Evolutionary conservation across 2,888 invertebrate genomes (phyloP).

Genomic region (Hirtodrosophila confusa): DNA sequence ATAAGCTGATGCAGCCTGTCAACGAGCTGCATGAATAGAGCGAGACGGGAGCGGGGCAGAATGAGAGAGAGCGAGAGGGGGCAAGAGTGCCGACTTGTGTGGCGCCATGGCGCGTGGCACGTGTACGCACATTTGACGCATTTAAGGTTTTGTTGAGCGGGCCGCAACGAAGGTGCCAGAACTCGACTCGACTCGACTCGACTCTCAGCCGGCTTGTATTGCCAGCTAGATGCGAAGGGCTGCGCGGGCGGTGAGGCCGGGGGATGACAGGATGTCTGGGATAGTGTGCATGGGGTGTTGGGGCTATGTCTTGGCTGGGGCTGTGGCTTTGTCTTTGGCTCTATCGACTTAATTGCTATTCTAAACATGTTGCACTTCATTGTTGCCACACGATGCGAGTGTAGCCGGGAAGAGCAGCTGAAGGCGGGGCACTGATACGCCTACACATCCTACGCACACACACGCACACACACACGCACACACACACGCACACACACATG

Average conservation of each 20-base stretch:
- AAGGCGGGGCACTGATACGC: conserved; percentile 21
- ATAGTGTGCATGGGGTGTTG: not conserved
- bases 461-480: not conserved
- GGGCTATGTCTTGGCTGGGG: conserved; percentile 25
- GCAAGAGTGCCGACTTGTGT: conserved; percentile 23
- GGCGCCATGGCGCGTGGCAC: conserved; percentile 35
- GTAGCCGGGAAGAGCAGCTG: conserved; percentile 23
- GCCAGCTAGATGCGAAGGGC: too few relatives aligned
- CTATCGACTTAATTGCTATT: conserved; percentile 70
- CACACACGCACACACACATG: not conserved
- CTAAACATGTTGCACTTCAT: conserved; percentile 73
- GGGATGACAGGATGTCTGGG: not conserved
- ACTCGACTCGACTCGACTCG: conserved; percentile 2
- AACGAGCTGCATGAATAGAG: not conserved
- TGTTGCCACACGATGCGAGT: conserved; percentile 53
- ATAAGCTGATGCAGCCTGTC: conserved; percentile 20
- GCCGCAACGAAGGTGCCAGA: conserved; percentile 23
- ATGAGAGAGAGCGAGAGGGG: not conserved
- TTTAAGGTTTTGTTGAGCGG: conserved; percentile 15
- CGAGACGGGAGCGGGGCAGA: not conserved
- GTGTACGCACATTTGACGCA: conserved; percentile 40
- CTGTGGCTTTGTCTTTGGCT: conserved; percentile 33
- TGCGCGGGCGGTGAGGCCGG: not conserved
- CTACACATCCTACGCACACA: conserved; percentile 3
- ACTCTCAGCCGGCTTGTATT: too few relatives aligned